phyloP scores from a whole-genome alignment of 1,140 invertebrate species.

The Augochlora pura region DNA sequence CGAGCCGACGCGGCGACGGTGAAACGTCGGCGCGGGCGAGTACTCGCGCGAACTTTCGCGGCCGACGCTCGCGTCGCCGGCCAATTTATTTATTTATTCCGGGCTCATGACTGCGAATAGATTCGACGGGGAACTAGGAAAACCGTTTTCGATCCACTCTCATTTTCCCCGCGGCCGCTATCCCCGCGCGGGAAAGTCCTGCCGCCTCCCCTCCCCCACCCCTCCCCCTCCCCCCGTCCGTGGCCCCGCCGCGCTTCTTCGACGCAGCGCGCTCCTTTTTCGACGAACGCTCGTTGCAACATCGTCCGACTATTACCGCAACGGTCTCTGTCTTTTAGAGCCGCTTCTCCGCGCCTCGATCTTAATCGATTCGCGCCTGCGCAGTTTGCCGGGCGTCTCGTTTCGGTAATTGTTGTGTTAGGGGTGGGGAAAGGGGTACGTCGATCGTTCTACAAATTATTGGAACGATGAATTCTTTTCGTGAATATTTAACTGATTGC shows the following conservation, averaged over 20 bases:
- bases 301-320: slow-evolving; percentile 4
- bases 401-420: not conserved
- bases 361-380: not conserved
- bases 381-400: not conserved
- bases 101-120: slow-evolving; percentile 58
- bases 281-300: not conserved
- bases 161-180: slow-evolving; percentile 65
- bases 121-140: slow-evolving; percentile 53
- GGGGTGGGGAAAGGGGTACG: not conserved
- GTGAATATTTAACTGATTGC: no score
- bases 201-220: no score
- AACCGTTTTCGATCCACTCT: slow-evolving; percentile 58
- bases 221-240: no score
- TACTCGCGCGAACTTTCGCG: slow-evolving; percentile 49
- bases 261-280: not conserved
- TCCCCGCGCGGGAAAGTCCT: slow-evolving; percentile 67
- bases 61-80: slow-evolving; percentile 42
- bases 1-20: slow-evolving; percentile 23
- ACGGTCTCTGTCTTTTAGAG: not conserved
- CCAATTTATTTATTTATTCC: slow-evolving; percentile 71
- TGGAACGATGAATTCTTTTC: no score
- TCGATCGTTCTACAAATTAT: not conserved
- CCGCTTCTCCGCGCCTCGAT: not conserved
- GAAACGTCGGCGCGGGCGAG: slow-evolving; percentile 27
- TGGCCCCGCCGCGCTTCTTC: no score